phyloP scores from a whole-genome alignment of 2,888 invertebrate species.

The Pseudococcus viburni region DNA sequence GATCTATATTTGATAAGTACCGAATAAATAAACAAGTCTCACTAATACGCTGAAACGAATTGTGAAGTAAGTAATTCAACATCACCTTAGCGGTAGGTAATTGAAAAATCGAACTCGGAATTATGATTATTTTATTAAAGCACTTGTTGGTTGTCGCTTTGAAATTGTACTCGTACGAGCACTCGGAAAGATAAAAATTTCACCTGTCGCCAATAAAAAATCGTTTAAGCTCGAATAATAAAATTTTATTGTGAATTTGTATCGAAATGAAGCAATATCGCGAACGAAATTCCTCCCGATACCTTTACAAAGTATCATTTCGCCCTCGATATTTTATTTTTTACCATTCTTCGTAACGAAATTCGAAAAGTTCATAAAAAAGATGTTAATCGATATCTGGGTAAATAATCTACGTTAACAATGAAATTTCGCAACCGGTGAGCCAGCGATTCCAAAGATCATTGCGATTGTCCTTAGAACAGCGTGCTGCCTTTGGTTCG shows the following conservation, averaged over 20 bases:
- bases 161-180: neutral
- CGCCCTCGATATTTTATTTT: neutral
- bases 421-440: slow-evolving; percentile 34
- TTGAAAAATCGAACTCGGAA: neutral
- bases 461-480: slow-evolving; percentile 50
- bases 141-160: neutral
- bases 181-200: neutral
- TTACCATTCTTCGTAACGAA: neutral
- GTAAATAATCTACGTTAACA: neutral
- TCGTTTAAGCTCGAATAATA: slow-evolving; percentile 1
- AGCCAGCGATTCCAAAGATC: slow-evolving; percentile 38
- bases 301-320: neutral
- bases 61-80: neutral
- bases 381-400: neutral
- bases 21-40: no score
- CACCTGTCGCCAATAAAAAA: neutral
- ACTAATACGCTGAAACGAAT: neutral
- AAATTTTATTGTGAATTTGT: slow-evolving; percentile 27
- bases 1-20: no score
- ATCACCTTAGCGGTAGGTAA: neutral
- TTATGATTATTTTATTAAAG: neutral
- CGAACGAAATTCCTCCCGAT: neutral
- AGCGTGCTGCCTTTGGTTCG: slow-evolving; percentile 39
- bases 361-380: neutral
- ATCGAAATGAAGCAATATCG: slow-evolving; percentile 19